Percentiles rank a stretch among this genome's conserved stretches.
Evolutionary conservation across 2,888 invertebrate species (phyloP).

Genomic region (Drosophila niveifrons): DNA sequence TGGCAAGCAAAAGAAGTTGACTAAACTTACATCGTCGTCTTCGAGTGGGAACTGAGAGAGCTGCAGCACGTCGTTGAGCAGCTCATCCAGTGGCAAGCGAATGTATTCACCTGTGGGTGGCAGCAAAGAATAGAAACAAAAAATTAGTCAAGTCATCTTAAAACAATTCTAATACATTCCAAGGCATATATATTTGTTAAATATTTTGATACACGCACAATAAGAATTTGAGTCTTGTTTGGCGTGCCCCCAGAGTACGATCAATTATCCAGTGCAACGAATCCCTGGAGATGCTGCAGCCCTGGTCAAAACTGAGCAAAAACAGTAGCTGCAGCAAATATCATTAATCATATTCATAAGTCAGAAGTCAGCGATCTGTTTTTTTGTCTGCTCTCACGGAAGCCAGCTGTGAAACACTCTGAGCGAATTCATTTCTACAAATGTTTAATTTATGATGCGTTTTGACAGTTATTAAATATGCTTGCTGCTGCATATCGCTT

Average conservation of each 20-base stretch:
- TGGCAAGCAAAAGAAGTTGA: neutral
- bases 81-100: constrained; percentile 84
- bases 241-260: constrained; percentile 71
- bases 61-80: constrained; percentile 85
- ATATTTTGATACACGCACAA: constrained; percentile 77
- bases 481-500: constrained; percentile 57
- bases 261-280: constrained; percentile 52
- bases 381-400: constrained; percentile 33
- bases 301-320: constrained; percentile 1
- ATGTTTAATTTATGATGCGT: constrained; percentile 71
- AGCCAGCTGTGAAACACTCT: constrained; percentile 53
- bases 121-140: constrained; percentile 9
- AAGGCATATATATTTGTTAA: constrained; percentile 53
- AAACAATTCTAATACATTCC: constrained; percentile 26
- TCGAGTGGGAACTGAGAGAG: constrained; percentile 81
- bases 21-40: constrained; percentile 75
- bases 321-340: constrained; percentile 63
- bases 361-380: constrained; percentile 8
- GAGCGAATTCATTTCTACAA: constrained; percentile 30
- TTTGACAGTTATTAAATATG: constrained; percentile 62
- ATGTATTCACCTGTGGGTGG: constrained; percentile 84
- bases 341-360: constrained; percentile 56
- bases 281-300: constrained; percentile 4
- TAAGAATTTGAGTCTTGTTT: neutral
- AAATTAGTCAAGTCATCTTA: constrained; percentile 52